Conservation (phyloP, 2,797 vertebrate genomes). For the Spinus pinus region DNA sequence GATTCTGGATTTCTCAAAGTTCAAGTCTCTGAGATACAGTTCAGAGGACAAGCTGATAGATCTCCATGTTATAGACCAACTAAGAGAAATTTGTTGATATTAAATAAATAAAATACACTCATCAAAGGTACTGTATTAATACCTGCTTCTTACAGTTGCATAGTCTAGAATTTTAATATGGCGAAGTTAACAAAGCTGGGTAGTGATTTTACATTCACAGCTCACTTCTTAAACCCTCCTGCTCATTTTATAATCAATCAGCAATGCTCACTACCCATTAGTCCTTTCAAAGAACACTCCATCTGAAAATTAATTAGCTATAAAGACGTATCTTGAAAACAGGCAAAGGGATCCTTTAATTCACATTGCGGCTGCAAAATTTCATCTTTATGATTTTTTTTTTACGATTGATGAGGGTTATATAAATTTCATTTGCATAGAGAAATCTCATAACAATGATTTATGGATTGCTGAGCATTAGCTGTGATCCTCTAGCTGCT, state of each 20-base stretch:
- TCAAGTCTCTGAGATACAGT: not conserved
- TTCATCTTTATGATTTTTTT: conserved; percentile 42
- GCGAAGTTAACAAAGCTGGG: conserved; percentile 25
- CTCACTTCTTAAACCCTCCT: conserved; percentile 21
- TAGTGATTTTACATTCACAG: conserved; percentile 23
- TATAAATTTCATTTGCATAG: conserved; percentile 71
- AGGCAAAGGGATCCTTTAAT: conserved; percentile 51
- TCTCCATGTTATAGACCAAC: not conserved
- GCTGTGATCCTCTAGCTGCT: conserved; percentile 25
- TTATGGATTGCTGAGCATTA: conserved; percentile 64
- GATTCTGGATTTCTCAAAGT: not conserved
- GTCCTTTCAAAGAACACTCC: conserved; percentile 47
- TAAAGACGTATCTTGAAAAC: conserved; percentile 35
- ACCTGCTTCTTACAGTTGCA: not conserved
- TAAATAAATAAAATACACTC: conserved; percentile 13
- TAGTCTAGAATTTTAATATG: conserved; percentile 20
- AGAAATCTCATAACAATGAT: conserved; percentile 57
- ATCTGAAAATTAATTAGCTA: conserved; percentile 67
- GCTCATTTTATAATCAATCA: conserved; percentile 62
- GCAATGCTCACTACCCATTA: conserved; percentile 44
- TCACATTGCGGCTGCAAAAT: conserved; percentile 23
- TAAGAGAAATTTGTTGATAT: not conserved
- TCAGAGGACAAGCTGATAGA: not conserved
- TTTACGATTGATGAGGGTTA: conserved; percentile 64
- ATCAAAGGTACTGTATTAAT: not conserved